These are phyloP conservation scores for Nibea albiflora DNA, from an alignment of 2,113 vertebrate genomes.

Conservation along the genomic window DNA sequence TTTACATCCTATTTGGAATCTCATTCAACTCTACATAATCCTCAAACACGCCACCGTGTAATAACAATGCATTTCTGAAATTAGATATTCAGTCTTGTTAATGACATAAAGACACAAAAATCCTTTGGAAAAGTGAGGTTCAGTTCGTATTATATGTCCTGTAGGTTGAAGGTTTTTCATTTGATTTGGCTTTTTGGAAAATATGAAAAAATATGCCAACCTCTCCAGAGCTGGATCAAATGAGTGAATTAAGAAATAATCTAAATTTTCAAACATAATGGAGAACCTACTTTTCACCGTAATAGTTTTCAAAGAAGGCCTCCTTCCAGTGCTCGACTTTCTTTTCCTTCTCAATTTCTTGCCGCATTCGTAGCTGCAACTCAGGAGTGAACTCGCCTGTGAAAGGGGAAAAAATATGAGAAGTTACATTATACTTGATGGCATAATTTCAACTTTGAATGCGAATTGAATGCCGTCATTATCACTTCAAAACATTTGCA, in stretches of 20 bases:
- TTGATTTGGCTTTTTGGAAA: not conserved
- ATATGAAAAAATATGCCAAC: not conserved
- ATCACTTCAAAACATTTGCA: constrained; percentile 5
- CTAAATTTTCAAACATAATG: not conserved
- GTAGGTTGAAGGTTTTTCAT: not conserved
- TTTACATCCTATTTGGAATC: constrained; percentile 1
- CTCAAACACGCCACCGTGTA: not conserved
- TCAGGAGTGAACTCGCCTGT: constrained; percentile 97
- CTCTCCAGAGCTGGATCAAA: not conserved
- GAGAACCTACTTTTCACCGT: constrained; percentile 92
- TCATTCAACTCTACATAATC: not conserved
- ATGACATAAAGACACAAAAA: not conserved
- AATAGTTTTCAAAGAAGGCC: constrained; percentile 95
- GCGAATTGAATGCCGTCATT: constrained; percentile 26
- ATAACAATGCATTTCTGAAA: constrained; percentile 11
- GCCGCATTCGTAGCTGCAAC: constrained; percentile 95
- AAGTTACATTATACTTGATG: constrained; percentile 8
- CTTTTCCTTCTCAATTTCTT: constrained; percentile 98
- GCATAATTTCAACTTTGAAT: constrained; percentile 5
- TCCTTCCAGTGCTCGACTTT: constrained; percentile 98
- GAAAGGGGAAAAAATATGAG: not conserved
- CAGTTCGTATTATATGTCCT: not conserved
- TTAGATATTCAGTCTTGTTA: not conserved
- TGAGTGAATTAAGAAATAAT: not conserved
- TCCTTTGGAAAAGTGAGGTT: not conserved